phyloP scores from a whole-genome alignment of 1,140 invertebrate genomes.

The Rhagoletis zephyria region DNA sequence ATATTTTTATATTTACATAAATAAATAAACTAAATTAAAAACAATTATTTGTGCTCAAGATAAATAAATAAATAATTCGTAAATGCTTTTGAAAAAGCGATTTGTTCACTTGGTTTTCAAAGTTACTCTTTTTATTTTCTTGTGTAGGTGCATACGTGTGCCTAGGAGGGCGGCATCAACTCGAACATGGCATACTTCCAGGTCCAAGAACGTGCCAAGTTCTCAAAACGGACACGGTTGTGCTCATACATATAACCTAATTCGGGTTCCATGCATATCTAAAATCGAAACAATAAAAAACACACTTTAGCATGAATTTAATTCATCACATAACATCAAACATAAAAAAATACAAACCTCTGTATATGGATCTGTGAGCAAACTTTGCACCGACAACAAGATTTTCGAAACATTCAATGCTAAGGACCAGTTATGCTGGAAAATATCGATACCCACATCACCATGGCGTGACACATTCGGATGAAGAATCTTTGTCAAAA shows the following conservation, averaged over 20 bases:
- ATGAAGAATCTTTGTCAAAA: slow-evolving; percentile 92
- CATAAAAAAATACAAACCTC: slow-evolving; percentile 74
- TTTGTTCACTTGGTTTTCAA: background rate
- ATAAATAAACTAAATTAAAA: slow-evolving; percentile 39
- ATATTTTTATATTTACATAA: background rate
- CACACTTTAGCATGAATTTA: slow-evolving; percentile 1
- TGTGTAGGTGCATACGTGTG: background rate
- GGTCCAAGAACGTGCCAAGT: slow-evolving; percentile 89
- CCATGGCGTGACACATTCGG: slow-evolving; percentile 95
- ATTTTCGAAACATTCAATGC: slow-evolving; percentile 93
- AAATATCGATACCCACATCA: slow-evolving; percentile 95
- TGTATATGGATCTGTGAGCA: slow-evolving; percentile 93
- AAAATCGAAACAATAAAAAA: slow-evolving; percentile 58
- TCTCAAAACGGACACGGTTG: slow-evolving; percentile 84
- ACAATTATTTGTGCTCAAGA: slow-evolving; percentile 24
- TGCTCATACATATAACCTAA: slow-evolving; percentile 86
- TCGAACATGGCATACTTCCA: slow-evolving; percentile 95
- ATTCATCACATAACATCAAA: background rate
- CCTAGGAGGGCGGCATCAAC: slow-evolving; percentile 75
- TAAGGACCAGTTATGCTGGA: slow-evolving; percentile 95
- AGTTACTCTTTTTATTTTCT: no score
- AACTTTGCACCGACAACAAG: slow-evolving; percentile 90
- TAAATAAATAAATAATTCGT: slow-evolving; percentile 30
- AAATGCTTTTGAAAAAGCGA: background rate
- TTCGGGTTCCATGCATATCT: slow-evolving; percentile 93